Conservation (phyloP, 2,113 vertebrate genomes). For the Ranitomeya variabilis region DNA sequence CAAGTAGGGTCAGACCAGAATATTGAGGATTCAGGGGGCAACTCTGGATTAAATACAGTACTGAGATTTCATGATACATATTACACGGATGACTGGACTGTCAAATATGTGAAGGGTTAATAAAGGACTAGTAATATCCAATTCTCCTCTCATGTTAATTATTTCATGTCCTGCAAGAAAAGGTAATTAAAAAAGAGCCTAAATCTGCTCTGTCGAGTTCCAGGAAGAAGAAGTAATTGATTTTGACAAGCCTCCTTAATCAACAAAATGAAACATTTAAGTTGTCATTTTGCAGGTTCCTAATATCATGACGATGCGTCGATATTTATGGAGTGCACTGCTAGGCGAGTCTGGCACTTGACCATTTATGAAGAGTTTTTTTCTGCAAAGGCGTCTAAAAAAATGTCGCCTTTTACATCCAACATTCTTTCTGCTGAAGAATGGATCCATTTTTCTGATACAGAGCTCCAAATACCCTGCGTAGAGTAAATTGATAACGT, state of each 20-base stretch:
- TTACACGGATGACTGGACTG: neutral
- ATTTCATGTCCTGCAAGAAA: slow-evolving; percentile 26
- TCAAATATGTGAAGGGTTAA: slow-evolving; percentile 19
- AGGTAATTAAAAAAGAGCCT: slow-evolving; percentile 38
- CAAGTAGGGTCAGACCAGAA: neutral
- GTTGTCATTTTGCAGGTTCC: neutral
- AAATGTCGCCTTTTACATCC: neutral
- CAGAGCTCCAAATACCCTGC: neutral
- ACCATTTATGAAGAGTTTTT: neutral
- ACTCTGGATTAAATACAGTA: neutral
- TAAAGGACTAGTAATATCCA: slow-evolving; percentile 7
- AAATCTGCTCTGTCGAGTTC: slow-evolving; percentile 11
- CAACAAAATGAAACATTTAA: slow-evolving; percentile 42
- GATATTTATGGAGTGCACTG: neutral
- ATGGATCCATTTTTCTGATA: neutral
- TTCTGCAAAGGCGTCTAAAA: neutral
- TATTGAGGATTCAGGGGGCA: neutral
- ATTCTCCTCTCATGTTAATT: slow-evolving; percentile 16
- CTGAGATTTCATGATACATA: neutral
- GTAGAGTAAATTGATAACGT: neutral
- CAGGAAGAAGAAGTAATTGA: slow-evolving; percentile 26
- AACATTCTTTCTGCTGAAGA: neutral
- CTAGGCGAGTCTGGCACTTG: neutral
- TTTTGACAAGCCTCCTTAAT: slow-evolving; percentile 36
- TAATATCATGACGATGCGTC: neutral